Percentiles rank a stretch among this genome's conserved stretches.
Conservation (phyloP, 2,113 vertebrate genomes). For the Gopherus evgoodei region DNA sequence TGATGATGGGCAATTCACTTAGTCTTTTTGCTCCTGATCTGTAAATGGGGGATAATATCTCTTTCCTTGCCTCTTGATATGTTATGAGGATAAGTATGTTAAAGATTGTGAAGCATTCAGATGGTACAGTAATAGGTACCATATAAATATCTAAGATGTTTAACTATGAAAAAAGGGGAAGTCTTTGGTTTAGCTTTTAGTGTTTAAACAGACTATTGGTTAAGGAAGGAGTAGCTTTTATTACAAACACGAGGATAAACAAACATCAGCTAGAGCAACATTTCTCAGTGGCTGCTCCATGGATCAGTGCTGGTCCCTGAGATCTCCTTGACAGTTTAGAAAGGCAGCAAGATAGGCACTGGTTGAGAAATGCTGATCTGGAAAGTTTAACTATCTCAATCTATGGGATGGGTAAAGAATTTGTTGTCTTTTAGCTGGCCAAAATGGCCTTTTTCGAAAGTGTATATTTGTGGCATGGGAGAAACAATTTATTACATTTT, state of each 20-base stretch:
- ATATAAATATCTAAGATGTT: not conserved
- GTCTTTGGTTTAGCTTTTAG: not conserved
- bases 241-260: not conserved
- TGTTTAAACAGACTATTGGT: not conserved
- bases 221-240: not conserved
- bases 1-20: not conserved
- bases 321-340: no score
- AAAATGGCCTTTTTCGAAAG: not conserved
- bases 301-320: no score
- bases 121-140: not conserved
- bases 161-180: not conserved
- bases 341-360: no score
- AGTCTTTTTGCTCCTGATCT: not conserved
- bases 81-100: not conserved
- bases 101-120: not conserved
- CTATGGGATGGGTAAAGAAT: not conserved
- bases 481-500: not conserved
- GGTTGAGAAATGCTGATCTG: not conserved
- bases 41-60: not conserved
- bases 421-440: not conserved
- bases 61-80: not conserved
- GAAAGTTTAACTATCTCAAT: not conserved
- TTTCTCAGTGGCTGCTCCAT: no score
- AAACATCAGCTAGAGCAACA: not conserved
- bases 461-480: not conserved